Percentiles rank a stretch among this genome's conserved stretches.
Evolutionary conservation across 2,797 vertebrate genomes (phyloP).

Genomic region (Allobates femoralis): DNA sequence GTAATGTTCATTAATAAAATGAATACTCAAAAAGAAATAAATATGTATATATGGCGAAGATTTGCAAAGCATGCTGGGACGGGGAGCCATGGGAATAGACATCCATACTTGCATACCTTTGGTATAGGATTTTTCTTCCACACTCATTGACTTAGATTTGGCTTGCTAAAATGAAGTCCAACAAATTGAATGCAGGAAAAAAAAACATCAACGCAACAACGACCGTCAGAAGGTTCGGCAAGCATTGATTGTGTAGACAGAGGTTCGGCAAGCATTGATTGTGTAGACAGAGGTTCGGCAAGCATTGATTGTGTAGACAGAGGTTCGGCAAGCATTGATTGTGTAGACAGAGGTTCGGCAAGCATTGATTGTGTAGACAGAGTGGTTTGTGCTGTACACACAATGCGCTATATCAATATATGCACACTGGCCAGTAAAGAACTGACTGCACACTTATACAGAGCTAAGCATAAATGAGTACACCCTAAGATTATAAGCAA

Average conservation of each 20-base stretch:
- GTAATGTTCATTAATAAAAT: background rate
- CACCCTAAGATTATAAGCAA: no score
- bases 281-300: background rate
- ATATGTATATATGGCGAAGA: background rate
- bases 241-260: background rate
- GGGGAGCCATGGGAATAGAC: background rate
- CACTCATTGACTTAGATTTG: constrained; percentile 35
- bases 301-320: background rate
- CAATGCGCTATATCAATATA: no score
- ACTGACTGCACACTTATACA: no score
- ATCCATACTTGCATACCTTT: constrained; percentile 32
- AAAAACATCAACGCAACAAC: constrained; percentile 43
- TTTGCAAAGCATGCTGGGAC: constrained; percentile 12
- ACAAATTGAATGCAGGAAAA: constrained; percentile 34
- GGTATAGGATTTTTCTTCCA: constrained; percentile 39
- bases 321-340: background rate
- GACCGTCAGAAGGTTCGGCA: background rate
- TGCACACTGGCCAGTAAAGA: background rate
- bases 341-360: background rate
- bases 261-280: background rate
- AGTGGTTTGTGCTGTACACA: no score
- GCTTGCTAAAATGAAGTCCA: constrained; percentile 35
- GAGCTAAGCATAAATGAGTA: no score
- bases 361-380: background rate
- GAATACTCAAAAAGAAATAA: background rate